Evolutionary conservation across 2,888 invertebrate genomes (phyloP).

Genomic region (Nebria salina): DNA sequence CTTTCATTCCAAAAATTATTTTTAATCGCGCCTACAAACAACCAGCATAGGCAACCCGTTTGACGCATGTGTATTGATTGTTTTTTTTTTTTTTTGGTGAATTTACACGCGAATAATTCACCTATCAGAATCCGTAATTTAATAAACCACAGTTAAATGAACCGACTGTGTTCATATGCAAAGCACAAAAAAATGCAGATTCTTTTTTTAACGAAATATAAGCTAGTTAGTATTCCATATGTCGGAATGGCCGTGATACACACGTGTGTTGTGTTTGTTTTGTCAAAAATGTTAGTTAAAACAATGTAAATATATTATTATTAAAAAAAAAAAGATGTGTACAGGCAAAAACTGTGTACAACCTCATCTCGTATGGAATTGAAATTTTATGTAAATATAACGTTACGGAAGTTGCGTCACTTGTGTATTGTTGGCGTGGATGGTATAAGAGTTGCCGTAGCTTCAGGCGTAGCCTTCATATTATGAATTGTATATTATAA

Average conservation of each 20-base stretch:
- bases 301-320: not conserved
- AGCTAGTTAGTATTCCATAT: not conserved
- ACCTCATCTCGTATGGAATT: not conserved
- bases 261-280: not conserved
- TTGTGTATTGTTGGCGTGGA: not conserved
- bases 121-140: not conserved
- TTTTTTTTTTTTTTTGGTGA: too few relatives aligned
- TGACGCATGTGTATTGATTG: too few relatives aligned
- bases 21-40: too few relatives aligned
- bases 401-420: not conserved
- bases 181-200: not conserved
- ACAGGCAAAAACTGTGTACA: not conserved
- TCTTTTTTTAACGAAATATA: not conserved
- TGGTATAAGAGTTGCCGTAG: not conserved
- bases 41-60: too few relatives aligned
- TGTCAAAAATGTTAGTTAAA: not conserved
- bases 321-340: not conserved
- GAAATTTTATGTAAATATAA: not conserved
- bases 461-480: not conserved
- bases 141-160: not conserved
- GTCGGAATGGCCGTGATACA: not conserved
- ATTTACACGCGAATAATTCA: not conserved
- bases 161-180: not conserved
- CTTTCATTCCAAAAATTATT: too few relatives aligned
- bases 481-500: not conserved